phyloP scores from a whole-genome alignment of 2,797 vertebrate species.

The Synaphobranchus kaupii region DNA sequence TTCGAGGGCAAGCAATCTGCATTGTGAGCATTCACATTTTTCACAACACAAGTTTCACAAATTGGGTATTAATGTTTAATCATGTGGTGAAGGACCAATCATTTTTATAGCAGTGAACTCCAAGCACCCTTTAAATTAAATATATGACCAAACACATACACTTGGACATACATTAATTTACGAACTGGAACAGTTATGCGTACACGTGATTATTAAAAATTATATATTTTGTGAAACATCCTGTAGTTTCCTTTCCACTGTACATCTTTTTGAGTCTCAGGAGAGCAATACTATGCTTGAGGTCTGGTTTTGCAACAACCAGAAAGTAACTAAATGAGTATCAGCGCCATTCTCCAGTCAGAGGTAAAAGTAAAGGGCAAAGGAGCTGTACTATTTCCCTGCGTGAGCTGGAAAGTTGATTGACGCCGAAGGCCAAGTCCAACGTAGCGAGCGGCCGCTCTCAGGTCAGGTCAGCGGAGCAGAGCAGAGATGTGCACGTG shows the following conservation, averaged over 20 bases:
- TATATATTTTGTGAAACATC: not conserved
- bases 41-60: not conserved
- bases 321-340: conserved; percentile 78
- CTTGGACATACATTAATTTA: not conserved
- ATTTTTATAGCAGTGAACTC: not conserved
- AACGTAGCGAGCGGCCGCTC: not conserved
- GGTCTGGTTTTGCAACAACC: conserved; percentile 79
- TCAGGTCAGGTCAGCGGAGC: not conserved
- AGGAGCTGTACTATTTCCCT: not conserved
- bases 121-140: not conserved
- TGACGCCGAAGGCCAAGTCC: not conserved
- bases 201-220: not conserved
- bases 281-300: conserved; percentile 11
- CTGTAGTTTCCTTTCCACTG: not conserved
- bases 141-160: not conserved
- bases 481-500: not conserved
- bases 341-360: conserved; percentile 76
- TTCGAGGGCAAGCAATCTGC: conserved; percentile 76
- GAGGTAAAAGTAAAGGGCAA: too few species aligned
- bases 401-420: not conserved
- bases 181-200: not conserved
- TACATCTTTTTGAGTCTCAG: not conserved
- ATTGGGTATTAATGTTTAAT: conserved; percentile 12
- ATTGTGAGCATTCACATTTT: not conserved
- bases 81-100: not conserved